Conservation (phyloP, 2,888 invertebrate species). For the Chloromyia formosa region DNA sequence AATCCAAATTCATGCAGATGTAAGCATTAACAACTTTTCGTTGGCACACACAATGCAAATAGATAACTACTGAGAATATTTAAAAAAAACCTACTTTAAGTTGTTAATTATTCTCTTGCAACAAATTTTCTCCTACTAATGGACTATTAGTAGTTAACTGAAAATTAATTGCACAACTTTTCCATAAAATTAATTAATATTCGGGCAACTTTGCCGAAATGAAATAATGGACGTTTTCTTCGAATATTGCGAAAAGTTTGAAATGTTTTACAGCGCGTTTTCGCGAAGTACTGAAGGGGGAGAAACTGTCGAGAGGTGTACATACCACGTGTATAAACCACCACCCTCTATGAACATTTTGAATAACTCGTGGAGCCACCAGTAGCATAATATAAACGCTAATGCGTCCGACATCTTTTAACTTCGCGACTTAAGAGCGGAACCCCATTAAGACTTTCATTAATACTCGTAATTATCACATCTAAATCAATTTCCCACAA, state of each 20-base stretch:
- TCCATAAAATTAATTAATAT: constrained; percentile 6
- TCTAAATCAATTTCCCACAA: constrained; percentile 35
- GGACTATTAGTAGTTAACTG: neutral
- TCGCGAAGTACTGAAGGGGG: neutral
- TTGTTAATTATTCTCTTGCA: too few species aligned
- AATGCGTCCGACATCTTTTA: constrained; percentile 27
- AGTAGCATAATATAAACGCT: neutral
- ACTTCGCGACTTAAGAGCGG: constrained; percentile 31
- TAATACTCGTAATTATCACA: constrained; percentile 37
- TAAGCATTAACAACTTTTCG: too few species aligned
- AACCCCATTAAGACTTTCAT: constrained; percentile 39
- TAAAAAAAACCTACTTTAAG: too few species aligned
- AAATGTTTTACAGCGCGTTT: neutral
- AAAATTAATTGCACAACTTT: neutral
- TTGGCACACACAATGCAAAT: too few species aligned
- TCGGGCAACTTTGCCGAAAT: neutral
- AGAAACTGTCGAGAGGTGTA: neutral
- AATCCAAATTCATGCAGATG: too few species aligned
- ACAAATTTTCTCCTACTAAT: too few species aligned
- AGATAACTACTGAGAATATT: too few species aligned
- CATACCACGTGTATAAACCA: too few species aligned
- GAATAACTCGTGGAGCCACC: neutral
- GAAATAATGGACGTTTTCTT: constrained; percentile 16
- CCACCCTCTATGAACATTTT: too few species aligned
- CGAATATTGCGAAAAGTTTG: neutral